Evolutionary conservation across 2,888 invertebrate species (phyloP).

Genomic region (Steinernema hermaphroditum): DNA sequence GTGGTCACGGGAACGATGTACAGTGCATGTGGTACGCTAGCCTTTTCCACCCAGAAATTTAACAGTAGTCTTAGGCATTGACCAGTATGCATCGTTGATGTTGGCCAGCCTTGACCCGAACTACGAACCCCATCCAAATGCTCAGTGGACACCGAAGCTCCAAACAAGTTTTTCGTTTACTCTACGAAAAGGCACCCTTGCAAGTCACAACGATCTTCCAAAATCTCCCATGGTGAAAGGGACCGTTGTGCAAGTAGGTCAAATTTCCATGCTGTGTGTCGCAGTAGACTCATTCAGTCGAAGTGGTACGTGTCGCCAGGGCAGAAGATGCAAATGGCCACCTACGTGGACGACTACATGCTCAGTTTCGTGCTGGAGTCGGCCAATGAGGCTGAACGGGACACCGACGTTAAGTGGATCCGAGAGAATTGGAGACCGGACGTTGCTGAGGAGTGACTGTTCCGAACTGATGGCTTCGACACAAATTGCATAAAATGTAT

Average conservation of each 20-base stretch:
- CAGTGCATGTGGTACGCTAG: background rate
- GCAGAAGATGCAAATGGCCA: background rate
- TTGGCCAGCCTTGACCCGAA: background rate
- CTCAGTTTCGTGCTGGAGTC: background rate
- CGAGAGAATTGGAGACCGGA: background rate
- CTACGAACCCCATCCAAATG: background rate
- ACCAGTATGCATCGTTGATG: background rate
- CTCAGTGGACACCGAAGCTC: background rate
- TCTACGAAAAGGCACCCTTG: background rate
- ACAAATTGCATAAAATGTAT: too few relatives aligned
- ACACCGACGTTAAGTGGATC: background rate
- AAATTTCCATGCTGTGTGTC: too few relatives aligned
- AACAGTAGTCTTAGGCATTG: too few relatives aligned
- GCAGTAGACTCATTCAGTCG: background rate
- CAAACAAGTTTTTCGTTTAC: background rate
- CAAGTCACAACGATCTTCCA: background rate
- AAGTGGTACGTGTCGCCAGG: background rate
- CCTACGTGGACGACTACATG: background rate
- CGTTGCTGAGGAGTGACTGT: background rate
- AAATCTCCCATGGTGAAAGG: too few relatives aligned
- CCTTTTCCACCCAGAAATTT: too few relatives aligned
- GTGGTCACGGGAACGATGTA: background rate
- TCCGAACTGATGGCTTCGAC: too few relatives aligned
- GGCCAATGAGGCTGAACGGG: background rate
- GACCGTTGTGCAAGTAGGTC: too few relatives aligned